Evolutionary conservation across 2,113 vertebrate genomes (phyloP).

Genomic region (Gambusia affinis): DNA sequence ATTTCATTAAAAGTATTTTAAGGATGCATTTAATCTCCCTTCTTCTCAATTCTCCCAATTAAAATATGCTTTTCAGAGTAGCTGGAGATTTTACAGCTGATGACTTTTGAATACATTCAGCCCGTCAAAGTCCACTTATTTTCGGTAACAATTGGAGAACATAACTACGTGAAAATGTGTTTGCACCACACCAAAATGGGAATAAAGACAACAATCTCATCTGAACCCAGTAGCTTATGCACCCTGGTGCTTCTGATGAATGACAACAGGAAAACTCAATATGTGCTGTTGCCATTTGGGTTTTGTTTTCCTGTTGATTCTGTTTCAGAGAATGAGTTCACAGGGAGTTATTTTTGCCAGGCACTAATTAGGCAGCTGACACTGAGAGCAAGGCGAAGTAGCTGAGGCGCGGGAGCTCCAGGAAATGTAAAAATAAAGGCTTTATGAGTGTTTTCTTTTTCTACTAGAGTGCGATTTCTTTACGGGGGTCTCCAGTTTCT

Average conservation of each 20-base stretch:
- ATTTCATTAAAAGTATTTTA: neutral
- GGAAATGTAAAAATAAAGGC: neutral
- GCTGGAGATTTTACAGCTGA: neutral
- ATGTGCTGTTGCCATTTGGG: slow-evolving; percentile 29
- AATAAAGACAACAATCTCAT: neutral
- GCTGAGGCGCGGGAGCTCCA: neutral
- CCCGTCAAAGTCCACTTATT: neutral
- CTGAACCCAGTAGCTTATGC: neutral
- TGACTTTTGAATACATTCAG: neutral
- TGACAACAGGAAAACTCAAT: slow-evolving; percentile 9
- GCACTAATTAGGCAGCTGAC: slow-evolving; percentile 27
- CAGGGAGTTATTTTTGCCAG: slow-evolving; percentile 19
- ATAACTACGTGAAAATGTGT: no score
- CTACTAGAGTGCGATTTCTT: slow-evolving; percentile 11
- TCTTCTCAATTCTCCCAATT: neutral
- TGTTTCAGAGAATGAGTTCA: slow-evolving; percentile 5
- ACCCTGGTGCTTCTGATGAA: no score
- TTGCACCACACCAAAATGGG: no score
- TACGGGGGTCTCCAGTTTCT: slow-evolving; percentile 55
- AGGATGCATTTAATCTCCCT: neutral
- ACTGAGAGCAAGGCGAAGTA: neutral
- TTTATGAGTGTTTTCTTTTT: neutral
- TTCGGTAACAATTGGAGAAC: no score
- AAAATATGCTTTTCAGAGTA: neutral
- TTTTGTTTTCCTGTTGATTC: slow-evolving; percentile 4